Conservation (phyloP, 1,140 invertebrate genomes). For the Pygmarrhopalites habei region DNA sequence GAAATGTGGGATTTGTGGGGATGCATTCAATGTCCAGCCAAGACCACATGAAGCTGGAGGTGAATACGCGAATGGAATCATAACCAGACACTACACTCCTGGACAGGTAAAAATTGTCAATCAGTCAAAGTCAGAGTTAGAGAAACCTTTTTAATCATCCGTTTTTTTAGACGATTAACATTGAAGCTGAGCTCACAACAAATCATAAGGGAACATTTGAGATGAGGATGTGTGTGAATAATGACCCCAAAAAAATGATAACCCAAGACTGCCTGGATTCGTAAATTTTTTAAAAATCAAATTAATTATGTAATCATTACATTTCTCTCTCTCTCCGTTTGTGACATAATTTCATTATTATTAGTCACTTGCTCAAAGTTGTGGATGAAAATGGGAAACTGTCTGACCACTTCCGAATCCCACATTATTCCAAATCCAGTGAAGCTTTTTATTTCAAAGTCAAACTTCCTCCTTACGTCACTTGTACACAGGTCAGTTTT, state of each 20-base stretch:
- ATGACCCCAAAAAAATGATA: conserved; percentile 6
- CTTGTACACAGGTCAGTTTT: conserved; percentile 79
- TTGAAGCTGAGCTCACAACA: conserved; percentile 79
- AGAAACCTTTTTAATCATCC: conserved; percentile 9
- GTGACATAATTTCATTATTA: background rate
- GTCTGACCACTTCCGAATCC: background rate
- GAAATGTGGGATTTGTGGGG: conserved; percentile 80
- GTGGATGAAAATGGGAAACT: background rate
- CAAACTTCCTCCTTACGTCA: conserved; percentile 71
- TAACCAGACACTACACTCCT: conserved; percentile 66
- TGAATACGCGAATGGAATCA: conserved; percentile 73
- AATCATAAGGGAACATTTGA: conserved; percentile 83
- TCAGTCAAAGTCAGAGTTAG: background rate
- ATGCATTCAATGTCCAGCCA: conserved; percentile 64
- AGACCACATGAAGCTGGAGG: conserved; percentile 82
- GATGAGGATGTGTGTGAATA: conserved; percentile 52
- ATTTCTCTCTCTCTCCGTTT: background rate
- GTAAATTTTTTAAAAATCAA: conserved; percentile 3
- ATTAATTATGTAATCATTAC: background rate
- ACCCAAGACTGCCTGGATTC: conserved; percentile 17
- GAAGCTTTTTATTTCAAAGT: conserved; percentile 45
- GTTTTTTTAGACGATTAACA: conserved; percentile 59
- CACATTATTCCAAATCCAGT: background rate
- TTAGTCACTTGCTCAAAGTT: background rate
- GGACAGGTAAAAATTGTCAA: conserved; percentile 57